Evolutionary conservation across 2,888 invertebrate genomes (phyloP).

Genomic region (Quadroppia sp.): DNA sequence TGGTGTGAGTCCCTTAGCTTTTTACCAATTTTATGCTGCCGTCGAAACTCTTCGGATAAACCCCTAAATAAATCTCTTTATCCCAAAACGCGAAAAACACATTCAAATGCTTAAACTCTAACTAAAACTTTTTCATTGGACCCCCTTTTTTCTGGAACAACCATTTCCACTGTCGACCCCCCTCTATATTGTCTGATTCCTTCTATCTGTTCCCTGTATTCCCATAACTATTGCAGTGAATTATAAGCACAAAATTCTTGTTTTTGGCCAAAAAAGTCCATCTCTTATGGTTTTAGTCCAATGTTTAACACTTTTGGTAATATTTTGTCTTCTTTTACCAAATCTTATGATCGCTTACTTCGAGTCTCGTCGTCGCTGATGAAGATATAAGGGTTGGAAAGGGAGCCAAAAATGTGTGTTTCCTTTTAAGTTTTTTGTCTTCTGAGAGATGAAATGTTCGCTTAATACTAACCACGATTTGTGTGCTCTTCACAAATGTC

Average conservation of each 20-base stretch:
- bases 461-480: constrained; percentile 28
- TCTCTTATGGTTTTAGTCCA: not conserved
- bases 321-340: not conserved
- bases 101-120: not conserved
- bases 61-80: constrained; percentile 33
- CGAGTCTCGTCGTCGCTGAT: not conserved
- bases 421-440: constrained; percentile 2
- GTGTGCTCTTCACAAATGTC: constrained; percentile 8
- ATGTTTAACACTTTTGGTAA: constrained; percentile 4
- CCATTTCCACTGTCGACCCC: constrained; percentile 6
- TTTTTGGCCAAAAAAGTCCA: not conserved
- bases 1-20: constrained; percentile 22
- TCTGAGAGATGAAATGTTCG: constrained; percentile 13
- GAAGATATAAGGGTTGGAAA: constrained; percentile 15
- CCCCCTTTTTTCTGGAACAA: not conserved
- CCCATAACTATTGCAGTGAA: not conserved
- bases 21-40: constrained; percentile 31
- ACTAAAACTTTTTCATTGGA: not conserved
- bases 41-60: constrained; percentile 12
- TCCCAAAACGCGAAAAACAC: constrained; percentile 32
- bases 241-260: not conserved
- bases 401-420: not conserved
- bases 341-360: not conserved
- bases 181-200: not conserved
- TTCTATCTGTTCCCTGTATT: not conserved